phyloP scores from a whole-genome alignment of 2,888 invertebrate genomes.

The Apoderus coryli region DNA sequence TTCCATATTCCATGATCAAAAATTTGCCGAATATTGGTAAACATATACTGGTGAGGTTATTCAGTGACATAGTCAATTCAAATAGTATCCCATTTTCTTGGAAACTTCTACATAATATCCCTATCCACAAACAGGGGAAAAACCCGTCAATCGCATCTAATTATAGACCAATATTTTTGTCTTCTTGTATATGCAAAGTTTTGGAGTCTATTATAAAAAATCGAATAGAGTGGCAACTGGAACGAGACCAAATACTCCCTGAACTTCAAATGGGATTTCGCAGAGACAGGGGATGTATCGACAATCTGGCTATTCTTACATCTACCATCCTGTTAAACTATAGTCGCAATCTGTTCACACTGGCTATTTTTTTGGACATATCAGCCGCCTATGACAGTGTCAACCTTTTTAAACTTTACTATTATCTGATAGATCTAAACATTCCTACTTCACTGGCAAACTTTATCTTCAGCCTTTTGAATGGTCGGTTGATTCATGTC shows the following conservation, averaged over 20 bases:
- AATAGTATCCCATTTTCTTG: neutral
- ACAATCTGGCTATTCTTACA: conserved; percentile 3
- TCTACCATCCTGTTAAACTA: no score
- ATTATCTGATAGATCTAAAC: neutral
- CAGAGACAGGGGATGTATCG: conserved; percentile 1
- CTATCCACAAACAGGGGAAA: conserved; percentile 3
- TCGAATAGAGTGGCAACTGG: no score
- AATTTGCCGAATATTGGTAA: neutral
- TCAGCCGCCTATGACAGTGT: conserved; percentile 6
- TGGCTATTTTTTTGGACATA: conserved; percentile 7
- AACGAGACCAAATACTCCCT: no score
- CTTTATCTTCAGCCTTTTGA: neutral
- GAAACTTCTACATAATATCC: neutral
- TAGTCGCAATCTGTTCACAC: no score
- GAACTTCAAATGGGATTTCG: no score
- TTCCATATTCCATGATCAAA: conserved; percentile 2
- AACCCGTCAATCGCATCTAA: neutral
- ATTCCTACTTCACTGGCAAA: conserved; percentile 1
- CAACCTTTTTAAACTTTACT: conserved; percentile 3
- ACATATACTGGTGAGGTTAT: neutral
- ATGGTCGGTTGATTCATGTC: neutral
- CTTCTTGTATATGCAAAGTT: conserved; percentile 5
- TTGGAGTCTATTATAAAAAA: no score
- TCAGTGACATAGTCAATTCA: neutral
- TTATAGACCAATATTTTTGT: conserved; percentile 5